Evolutionary conservation across 2,888 invertebrate genomes (phyloP).

Genomic region (Julus scandinavius): DNA sequence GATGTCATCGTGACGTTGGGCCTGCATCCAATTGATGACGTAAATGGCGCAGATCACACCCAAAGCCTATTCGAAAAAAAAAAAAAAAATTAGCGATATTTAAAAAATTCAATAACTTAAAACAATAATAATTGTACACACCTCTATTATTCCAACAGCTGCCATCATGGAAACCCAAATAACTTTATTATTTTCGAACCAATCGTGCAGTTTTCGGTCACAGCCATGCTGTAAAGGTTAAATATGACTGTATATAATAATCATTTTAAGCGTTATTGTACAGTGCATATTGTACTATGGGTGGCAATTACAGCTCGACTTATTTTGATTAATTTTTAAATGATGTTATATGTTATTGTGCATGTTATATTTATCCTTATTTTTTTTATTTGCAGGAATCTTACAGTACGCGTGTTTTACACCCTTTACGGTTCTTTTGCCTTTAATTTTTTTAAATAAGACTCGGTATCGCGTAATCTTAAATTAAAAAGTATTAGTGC

Average conservation of each 20-base stretch:
- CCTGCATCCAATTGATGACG: constrained; percentile 7
- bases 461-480: not conserved
- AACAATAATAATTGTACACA: constrained; percentile 50
- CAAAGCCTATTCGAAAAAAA: constrained; percentile 34
- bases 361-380: constrained; percentile 8
- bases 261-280: no score
- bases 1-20: constrained; percentile 45
- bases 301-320: no score
- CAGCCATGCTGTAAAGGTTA: constrained; percentile 63
- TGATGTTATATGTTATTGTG: no score
- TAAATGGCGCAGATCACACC: constrained; percentile 50
- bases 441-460: not conserved
- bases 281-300: no score
- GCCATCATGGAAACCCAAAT: constrained; percentile 64
- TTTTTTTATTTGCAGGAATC: constrained; percentile 37
- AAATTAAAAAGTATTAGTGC: not conserved
- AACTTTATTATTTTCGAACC: constrained; percentile 64
- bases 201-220: constrained; percentile 63
- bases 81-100: not conserved
- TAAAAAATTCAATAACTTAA: not conserved
- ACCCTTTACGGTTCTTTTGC: not conserved
- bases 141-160: constrained; percentile 62
- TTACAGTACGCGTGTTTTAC: not conserved
- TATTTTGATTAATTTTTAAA: no score
- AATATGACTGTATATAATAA: not conserved